Conservation (phyloP, 2,113 vertebrate genomes). For the Stigmatopora nigra region DNA sequence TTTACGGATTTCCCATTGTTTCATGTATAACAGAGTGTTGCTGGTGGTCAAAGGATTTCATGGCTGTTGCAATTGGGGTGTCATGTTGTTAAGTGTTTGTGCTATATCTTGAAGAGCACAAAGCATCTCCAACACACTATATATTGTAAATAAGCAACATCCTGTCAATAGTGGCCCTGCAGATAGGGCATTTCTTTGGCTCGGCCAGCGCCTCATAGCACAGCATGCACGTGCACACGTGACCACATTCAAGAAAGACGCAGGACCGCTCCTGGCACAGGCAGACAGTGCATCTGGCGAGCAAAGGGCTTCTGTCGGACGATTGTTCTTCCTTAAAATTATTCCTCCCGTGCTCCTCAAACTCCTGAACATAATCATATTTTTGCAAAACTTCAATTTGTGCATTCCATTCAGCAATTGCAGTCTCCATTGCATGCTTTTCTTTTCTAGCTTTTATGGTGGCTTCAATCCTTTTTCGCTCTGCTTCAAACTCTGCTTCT, state of each 20-base stretch:
- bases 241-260: constrained; percentile 87
- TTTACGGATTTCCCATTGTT: not conserved
- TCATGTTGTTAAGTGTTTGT: not conserved
- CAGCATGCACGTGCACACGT: constrained; percentile 78
- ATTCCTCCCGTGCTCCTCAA: constrained; percentile 71
- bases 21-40: not conserved
- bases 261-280: constrained; percentile 75
- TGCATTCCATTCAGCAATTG: constrained; percentile 28
- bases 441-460: constrained; percentile 25
- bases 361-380: constrained; percentile 60
- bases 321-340: constrained; percentile 44
- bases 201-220: constrained; percentile 74
- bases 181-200: constrained; percentile 86
- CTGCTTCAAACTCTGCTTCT: constrained; percentile 43
- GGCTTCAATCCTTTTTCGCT: constrained; percentile 25
- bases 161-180: constrained; percentile 73
- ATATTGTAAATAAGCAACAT: constrained; percentile 77
- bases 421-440: constrained; percentile 24
- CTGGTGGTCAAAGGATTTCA: not conserved
- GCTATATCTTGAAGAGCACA: not conserved
- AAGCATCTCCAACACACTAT: not conserved
- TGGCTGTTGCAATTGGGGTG: not conserved
- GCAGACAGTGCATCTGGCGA: constrained; percentile 77
- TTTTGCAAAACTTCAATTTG: constrained; percentile 28
- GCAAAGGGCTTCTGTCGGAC: constrained; percentile 50